Conservation (phyloP, 2,888 invertebrate genomes). For the Horisme vitalbata region DNA sequence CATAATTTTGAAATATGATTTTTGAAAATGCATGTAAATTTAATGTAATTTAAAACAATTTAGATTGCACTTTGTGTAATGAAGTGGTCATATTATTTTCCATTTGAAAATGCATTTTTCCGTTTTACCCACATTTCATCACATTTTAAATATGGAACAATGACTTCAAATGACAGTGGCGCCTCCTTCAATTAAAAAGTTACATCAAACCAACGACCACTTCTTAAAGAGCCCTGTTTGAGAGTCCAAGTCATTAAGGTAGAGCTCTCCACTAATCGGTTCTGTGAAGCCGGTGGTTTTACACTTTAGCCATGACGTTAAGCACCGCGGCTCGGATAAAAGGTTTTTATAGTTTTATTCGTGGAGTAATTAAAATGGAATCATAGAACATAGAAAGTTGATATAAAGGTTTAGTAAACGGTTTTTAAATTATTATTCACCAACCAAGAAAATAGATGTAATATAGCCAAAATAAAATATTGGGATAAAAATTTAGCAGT, state of each 20-base stretch:
- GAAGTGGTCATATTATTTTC: constrained; percentile 6
- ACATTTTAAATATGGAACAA: constrained; percentile 53
- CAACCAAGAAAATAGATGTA: too few relatives aligned
- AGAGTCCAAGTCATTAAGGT: background rate
- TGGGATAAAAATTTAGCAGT: too few relatives aligned
- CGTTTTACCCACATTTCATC: constrained; percentile 21
- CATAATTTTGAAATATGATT: too few relatives aligned
- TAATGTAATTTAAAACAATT: constrained; percentile 3
- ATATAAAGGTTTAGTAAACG: too few relatives aligned
- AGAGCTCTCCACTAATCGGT: constrained; percentile 36
- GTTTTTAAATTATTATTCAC: too few relatives aligned
- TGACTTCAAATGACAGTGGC: constrained; percentile 41
- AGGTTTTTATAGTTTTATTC: constrained; percentile 47
- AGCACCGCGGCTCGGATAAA: constrained; percentile 43
- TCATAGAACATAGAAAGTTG: background rate
- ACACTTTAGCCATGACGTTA: constrained; percentile 44
- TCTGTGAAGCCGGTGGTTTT: constrained; percentile 41
- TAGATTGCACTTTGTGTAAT: constrained; percentile 8
- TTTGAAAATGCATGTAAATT: background rate
- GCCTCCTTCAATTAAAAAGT: constrained; percentile 44
- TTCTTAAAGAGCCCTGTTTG: constrained; percentile 5
- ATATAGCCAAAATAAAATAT: too few relatives aligned
- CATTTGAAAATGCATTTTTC: constrained; percentile 4
- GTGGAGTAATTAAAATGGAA: background rate
- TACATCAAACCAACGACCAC: constrained; percentile 41